These are phyloP conservation scores for Mustela nigripes DNA, from an alignment of 2,113 vertebrate genomes.

Conservation along the genomic window DNA sequence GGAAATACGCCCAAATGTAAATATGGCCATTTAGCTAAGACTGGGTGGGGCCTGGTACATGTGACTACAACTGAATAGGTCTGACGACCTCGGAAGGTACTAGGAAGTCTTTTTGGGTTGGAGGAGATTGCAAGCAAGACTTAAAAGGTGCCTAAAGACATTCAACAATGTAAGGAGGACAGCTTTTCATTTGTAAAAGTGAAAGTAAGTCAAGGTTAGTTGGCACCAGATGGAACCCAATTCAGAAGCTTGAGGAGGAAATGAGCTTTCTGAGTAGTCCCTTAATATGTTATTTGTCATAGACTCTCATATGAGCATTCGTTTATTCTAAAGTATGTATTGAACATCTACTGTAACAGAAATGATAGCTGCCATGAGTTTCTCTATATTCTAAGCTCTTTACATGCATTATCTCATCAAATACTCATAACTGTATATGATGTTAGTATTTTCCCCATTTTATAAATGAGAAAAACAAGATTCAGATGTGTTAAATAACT, in stretches of 20 bases:
- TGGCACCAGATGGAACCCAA: neutral
- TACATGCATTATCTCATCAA: neutral
- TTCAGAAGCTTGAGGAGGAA: conserved; percentile 10
- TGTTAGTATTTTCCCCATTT: neutral
- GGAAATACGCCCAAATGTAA: conserved; percentile 26
- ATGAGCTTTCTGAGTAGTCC: neutral
- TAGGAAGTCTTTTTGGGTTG: conserved; percentile 35
- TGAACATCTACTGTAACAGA: neutral
- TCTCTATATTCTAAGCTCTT: neutral
- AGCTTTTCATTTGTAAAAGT: conserved; percentile 10
- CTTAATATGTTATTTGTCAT: neutral
- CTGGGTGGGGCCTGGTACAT: neutral
- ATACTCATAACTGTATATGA: neutral
- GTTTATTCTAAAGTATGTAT: conserved; percentile 24
- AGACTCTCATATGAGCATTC: neutral
- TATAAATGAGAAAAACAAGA: conserved; percentile 14
- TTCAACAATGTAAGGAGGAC: neutral
- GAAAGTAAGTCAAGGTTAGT: neutral
- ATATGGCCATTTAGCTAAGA: neutral
- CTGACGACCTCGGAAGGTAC: neutral
- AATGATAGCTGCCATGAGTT: neutral
- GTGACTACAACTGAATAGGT: neutral
- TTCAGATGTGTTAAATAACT: neutral
- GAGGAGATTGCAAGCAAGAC: neutral
- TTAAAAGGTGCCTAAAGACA: neutral